Evolutionary conservation across 2,888 invertebrate species (phyloP).

Genomic region (Drosophila flavopinicola): DNA sequence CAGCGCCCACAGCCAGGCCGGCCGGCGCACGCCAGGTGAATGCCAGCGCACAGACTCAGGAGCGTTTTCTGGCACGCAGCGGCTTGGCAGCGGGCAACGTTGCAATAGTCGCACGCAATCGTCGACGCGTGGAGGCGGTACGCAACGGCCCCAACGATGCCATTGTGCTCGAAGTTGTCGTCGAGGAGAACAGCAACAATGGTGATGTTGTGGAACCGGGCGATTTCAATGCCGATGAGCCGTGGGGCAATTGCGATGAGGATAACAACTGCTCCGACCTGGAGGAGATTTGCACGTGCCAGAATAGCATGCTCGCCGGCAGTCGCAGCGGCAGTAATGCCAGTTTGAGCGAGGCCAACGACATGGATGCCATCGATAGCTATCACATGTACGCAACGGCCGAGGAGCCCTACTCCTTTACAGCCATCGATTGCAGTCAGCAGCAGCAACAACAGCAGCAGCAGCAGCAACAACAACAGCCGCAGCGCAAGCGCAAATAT

Average conservation of each 20-base stretch:
- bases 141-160: slow-evolving; percentile 52
- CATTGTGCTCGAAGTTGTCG: slow-evolving; percentile 60
- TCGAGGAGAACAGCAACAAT: slow-evolving; percentile 49
- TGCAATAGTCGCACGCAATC: slow-evolving; percentile 21
- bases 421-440: slow-evolving; percentile 32
- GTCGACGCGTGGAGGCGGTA: slow-evolving; percentile 32
- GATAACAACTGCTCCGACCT: slow-evolving; percentile 82
- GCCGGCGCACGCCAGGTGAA: slow-evolving; percentile 77
- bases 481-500: slow-evolving; percentile 83
- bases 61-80: slow-evolving; percentile 73
- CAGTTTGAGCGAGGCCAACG: slow-evolving; percentile 77
- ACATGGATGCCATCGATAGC: slow-evolving; percentile 68
- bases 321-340: slow-evolving; percentile 80
- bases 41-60: slow-evolving; percentile 82
- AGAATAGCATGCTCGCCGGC: slow-evolving; percentile 67
- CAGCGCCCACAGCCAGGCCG: slow-evolving; percentile 51
- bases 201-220: slow-evolving; percentile 51
- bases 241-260: slow-evolving; percentile 84
- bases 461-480: slow-evolving; percentile 55
- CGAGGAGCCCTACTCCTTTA: slow-evolving; percentile 17
- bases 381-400: slow-evolving; percentile 48
- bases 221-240: slow-evolving; percentile 77
- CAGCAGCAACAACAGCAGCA: slow-evolving; percentile 49
- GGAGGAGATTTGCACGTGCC: slow-evolving; percentile 84
- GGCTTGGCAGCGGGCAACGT: slow-evolving; percentile 20